Conservation (phyloP, 2,113 vertebrate species). For the Saguinus imperator region DNA sequence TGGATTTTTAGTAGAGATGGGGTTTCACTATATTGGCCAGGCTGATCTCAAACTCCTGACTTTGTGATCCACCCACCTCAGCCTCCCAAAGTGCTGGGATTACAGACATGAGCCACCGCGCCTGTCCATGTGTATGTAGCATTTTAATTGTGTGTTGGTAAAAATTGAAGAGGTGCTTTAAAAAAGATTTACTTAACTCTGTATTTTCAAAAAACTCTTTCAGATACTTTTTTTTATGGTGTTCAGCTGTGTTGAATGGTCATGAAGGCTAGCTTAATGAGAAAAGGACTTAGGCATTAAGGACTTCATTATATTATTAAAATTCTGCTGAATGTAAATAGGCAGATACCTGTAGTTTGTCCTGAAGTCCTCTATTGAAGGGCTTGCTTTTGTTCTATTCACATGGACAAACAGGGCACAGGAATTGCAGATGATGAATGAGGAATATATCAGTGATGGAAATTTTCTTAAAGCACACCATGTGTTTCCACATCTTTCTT, state of each 20-base stretch:
- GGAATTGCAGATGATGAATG: neutral
- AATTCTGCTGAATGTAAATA: constrained; percentile 74
- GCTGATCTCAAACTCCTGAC: too few species aligned
- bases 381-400: constrained; percentile 58
- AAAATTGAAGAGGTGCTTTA: constrained; percentile 43
- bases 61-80: too few species aligned
- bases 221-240: constrained; percentile 64
- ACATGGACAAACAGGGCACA: neutral
- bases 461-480: constrained; percentile 40
- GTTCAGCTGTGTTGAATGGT: constrained; percentile 76
- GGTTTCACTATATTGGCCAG: too few species aligned
- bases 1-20: too few species aligned
- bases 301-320: constrained; percentile 75
- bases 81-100: too few species aligned
- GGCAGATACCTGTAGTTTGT: constrained; percentile 74
- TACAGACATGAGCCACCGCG: too few species aligned
- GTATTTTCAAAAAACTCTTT: constrained; percentile 77
- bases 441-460: constrained; percentile 20
- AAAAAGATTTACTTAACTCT: constrained; percentile 55
- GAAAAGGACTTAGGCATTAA: constrained; percentile 57
- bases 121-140: constrained; percentile 30
- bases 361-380: constrained; percentile 67
- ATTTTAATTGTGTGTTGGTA: constrained; percentile 75
- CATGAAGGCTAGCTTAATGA: constrained; percentile 75
- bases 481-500: constrained; percentile 33